Conservation (phyloP, 2,888 invertebrate genomes). For the Drosophila formosana region DNA sequence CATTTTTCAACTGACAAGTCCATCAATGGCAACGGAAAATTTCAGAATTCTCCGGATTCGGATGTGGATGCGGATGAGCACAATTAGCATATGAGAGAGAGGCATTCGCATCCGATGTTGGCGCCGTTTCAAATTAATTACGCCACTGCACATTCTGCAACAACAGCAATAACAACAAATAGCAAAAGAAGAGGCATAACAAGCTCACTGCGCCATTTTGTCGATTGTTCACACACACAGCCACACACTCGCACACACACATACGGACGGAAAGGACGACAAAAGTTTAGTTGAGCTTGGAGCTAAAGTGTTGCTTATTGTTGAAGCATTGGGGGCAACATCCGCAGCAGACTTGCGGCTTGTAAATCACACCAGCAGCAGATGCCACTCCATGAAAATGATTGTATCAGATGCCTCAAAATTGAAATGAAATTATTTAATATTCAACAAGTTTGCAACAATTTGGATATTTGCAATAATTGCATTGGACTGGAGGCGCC, state of each 20-base stretch:
- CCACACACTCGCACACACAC: slow-evolving; percentile 6
- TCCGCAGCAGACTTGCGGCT: slow-evolving; percentile 72
- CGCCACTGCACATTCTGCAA: slow-evolving; percentile 70
- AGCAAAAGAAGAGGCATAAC: slow-evolving; percentile 31
- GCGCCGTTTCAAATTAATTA: slow-evolving; percentile 79
- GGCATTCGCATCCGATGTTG: slow-evolving; percentile 60
- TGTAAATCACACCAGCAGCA: slow-evolving; percentile 38
- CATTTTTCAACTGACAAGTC: slow-evolving; percentile 48
- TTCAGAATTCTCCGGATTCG: slow-evolving; percentile 50
- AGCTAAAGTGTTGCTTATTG: slow-evolving; percentile 56
- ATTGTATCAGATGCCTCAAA: slow-evolving; percentile 7
- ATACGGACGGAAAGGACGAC: slow-evolving; percentile 18
- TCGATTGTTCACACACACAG: slow-evolving; percentile 46
- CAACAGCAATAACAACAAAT: slow-evolving; percentile 34
- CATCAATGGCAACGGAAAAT: slow-evolving; percentile 43
- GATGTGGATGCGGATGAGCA: slow-evolving; percentile 65
- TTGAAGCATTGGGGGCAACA: slow-evolving; percentile 71
- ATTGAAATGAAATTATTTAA: slow-evolving; percentile 56
- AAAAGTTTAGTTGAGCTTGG: slow-evolving; percentile 65
- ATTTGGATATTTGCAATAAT: slow-evolving; percentile 19
- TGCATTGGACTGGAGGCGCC: slow-evolving; percentile 8
- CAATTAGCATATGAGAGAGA: slow-evolving; percentile 68
- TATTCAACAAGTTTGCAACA: slow-evolving; percentile 52
- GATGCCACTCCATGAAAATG: slow-evolving; percentile 13
- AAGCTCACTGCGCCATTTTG: slow-evolving; percentile 61